Conservation (phyloP, 2,113 vertebrate genomes). For the Pithys albifrons region DNA sequence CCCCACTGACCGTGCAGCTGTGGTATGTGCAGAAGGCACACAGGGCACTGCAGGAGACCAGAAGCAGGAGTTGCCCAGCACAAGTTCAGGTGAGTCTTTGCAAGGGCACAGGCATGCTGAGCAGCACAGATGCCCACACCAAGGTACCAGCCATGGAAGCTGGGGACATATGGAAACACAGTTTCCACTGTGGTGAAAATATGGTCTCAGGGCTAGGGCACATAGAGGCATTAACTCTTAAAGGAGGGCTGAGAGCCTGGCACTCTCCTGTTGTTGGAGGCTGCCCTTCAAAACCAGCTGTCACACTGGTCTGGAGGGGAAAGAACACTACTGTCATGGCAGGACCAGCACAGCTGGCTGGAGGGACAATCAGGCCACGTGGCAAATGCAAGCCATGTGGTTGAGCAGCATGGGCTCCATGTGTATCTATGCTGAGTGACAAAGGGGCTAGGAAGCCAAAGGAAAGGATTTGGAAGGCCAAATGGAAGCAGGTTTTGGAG, state of each 20-base stretch:
- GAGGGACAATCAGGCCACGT: neutral
- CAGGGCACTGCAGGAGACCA: fast-evolving
- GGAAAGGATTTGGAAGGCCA: neutral
- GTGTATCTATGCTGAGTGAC: neutral
- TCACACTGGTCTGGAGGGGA: neutral
- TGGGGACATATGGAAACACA: slow-evolving; percentile 18
- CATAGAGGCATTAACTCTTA: neutral
- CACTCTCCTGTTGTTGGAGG: neutral
- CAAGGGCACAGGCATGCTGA: neutral
- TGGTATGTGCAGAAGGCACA: fast-evolving
- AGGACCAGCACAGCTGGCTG: neutral
- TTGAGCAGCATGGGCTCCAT: fast-evolving
- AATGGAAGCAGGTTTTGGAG: neutral
- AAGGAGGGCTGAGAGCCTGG: neutral
- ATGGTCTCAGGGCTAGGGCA: neutral
- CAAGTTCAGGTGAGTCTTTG: neutral
- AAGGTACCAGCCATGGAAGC: neutral
- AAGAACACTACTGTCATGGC: fast-evolving
- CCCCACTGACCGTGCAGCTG: fast-evolving
- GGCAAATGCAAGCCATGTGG: neutral
- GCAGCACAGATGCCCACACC: neutral
- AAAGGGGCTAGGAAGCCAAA: neutral
- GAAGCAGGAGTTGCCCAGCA: neutral
- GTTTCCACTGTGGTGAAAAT: neutral
- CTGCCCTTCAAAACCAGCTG: neutral